A percentile compares a stretch with the other conserved stretches of the same genome.
phyloP scores from a whole-genome alignment of 2,113 vertebrate species.

The Podocnemis expansa region DNA sequence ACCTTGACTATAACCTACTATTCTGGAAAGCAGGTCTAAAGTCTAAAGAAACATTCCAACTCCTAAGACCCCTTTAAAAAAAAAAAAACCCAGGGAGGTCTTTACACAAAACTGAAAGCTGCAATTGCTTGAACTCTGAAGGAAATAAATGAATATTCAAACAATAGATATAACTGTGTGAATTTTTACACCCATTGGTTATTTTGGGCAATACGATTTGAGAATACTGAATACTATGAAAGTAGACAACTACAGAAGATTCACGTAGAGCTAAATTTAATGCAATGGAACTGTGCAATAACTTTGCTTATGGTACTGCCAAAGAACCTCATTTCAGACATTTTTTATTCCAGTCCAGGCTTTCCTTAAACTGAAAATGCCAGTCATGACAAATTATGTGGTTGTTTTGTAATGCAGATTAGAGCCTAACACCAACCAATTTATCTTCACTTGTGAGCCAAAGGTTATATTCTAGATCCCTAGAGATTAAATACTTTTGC shows the following conservation, averaged over 20 bases:
- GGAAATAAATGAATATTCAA: not conserved
- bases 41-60: not conserved
- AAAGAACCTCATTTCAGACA: not conserved
- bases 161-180: not conserved
- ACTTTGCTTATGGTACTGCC: not conserved
- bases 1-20: not conserved
- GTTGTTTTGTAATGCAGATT: accelerated
- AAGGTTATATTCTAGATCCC: not conserved
- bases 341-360: not conserved
- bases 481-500: not conserved
- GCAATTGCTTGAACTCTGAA: not conserved
- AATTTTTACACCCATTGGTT: not conserved
- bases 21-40: not conserved
- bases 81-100: not conserved
- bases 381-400: not conserved
- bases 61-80: not conserved
- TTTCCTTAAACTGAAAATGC: not conserved
- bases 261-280: not conserved
- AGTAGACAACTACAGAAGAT: not conserved
- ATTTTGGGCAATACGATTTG: accelerated
- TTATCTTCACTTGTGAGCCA: not conserved
- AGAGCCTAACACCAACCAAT: accelerated
- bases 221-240: accelerated
- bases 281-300: accelerated
- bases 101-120: accelerated